These are phyloP conservation scores for Phodopus roborovskii DNA, from an alignment of 2,113 vertebrate genomes.

Conservation along the genomic window DNA sequence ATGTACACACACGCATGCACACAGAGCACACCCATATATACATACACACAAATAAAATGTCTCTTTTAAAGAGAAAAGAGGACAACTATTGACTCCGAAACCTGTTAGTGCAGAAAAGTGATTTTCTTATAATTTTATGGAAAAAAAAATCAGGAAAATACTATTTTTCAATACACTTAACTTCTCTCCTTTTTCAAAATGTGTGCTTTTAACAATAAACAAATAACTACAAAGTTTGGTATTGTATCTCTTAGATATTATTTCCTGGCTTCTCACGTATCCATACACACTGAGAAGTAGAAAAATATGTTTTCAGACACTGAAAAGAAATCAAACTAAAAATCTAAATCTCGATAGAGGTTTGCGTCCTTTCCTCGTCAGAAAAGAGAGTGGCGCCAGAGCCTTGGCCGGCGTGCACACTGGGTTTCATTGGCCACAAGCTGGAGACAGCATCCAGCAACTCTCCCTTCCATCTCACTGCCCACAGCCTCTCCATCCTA, in stretches of 20 bases:
- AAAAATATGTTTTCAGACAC: background rate
- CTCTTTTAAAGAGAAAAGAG: background rate
- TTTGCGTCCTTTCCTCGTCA: background rate
- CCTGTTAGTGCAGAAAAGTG: background rate
- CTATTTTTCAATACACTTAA: slow-evolving; percentile 10
- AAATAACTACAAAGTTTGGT: background rate
- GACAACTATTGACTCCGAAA: background rate
- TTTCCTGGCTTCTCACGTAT: background rate
- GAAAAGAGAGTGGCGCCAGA: background rate
- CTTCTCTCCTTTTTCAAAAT: background rate
- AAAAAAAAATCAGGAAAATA: background rate
- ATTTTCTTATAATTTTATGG: background rate
- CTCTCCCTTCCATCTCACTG: background rate
- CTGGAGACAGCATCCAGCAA: background rate
- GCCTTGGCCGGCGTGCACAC: background rate
- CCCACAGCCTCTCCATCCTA: background rate
- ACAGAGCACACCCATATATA: too few species aligned
- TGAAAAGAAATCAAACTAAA: slow-evolving; percentile 20
- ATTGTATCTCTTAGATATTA: background rate
- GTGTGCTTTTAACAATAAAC: background rate
- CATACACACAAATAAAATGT: background rate
- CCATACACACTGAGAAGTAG: background rate
- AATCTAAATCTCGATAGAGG: slow-evolving; percentile 18
- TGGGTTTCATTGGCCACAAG: background rate
- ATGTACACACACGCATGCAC: background rate